Percentiles rank a stretch among this genome's conserved stretches.
phyloP scores from a whole-genome alignment of 2,888 invertebrate genomes.

The Troilus luridus region DNA sequence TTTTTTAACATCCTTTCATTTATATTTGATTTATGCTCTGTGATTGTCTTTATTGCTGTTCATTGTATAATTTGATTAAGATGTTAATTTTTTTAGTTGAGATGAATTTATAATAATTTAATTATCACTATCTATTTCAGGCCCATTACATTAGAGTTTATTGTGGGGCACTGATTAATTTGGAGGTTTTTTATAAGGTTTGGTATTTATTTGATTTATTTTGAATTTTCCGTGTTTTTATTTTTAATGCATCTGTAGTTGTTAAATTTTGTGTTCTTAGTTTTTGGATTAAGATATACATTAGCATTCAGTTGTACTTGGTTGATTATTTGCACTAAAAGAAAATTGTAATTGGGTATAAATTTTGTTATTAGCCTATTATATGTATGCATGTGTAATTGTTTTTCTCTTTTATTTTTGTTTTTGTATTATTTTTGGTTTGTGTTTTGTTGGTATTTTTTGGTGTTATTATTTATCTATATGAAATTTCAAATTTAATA shows the following conservation, averaged over 20 bases:
- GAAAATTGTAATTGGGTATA: not conserved
- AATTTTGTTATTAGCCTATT: not conserved
- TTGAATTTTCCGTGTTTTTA: not conserved
- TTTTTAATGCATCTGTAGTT: conserved; percentile 30
- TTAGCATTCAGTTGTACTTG: not conserved
- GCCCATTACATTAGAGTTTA: conserved; percentile 33
- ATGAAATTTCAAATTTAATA: not conserved
- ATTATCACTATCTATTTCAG: conserved; percentile 19
- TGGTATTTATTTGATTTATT: conserved; percentile 3
- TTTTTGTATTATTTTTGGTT: not conserved
- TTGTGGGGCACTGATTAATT: conserved; percentile 9
- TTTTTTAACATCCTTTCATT: not conserved
- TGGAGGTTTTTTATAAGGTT: conserved; percentile 40
- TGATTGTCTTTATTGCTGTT: not conserved
- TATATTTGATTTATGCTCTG: not conserved
- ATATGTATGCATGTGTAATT: conserved; percentile 9
- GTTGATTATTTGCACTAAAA: conserved; percentile 26
- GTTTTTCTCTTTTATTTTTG: not conserved
- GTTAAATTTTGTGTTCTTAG: not conserved
- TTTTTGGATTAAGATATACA: not conserved
- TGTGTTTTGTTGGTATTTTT: not conserved
- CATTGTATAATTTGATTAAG: not conserved
- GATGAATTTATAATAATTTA: not conserved
- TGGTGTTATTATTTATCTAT: not conserved
- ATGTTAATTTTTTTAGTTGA: not conserved